Base-by-base conservation (phyloP, 64 coral and sea anemone species). In the Montipora sp. region DNA sequence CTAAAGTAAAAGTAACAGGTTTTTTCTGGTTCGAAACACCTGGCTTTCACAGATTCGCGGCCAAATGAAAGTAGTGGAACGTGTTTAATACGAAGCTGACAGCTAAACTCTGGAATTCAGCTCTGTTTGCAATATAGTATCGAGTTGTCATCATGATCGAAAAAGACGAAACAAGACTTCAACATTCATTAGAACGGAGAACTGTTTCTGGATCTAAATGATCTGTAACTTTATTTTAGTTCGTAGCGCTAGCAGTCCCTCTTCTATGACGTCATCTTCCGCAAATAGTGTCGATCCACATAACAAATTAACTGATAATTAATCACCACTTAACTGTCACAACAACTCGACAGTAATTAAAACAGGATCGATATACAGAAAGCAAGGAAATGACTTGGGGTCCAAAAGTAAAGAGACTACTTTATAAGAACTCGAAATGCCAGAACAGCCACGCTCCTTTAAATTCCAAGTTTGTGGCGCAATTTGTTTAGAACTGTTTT, bases 21-120 rank as follows among this genome's bases (percentile, higher is more conserved):
- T 85, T 72, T 85, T 85, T 63, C 12, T 23, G 16, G 46, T 13
- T 43, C 3, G 18, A 13, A 85, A 85, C 82, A 85, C 63, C 82
- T 85, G 82, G 82, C 11, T 11, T 5, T 48, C 65, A 2, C 45
- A 11, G 82, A 85, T 7, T 45, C 65, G 15, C 18, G 75, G 49
- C 75, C 47, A 19, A 3, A 47, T 45, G 75, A 16, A 16, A 78
- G 18, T 13, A 48, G 15, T 4, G 44, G 46, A n/a, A 78, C 36
- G 23, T 43, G 36, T 75, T 73, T 21, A 73, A 73, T 36, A 36
- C 36, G 36, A 10, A 73, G 69, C 69, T 7, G 51, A 55, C 51
- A 73, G 24, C 73, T 14, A 63, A 50, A 18, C 65, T 67, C 19
- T 71, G 61, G 82, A 85, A 85, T 72, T 70, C 47, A 69, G 12